Evolutionary conservation across 2,113 vertebrate species (phyloP).

Genomic region (Saccopteryx bilineata): DNA sequence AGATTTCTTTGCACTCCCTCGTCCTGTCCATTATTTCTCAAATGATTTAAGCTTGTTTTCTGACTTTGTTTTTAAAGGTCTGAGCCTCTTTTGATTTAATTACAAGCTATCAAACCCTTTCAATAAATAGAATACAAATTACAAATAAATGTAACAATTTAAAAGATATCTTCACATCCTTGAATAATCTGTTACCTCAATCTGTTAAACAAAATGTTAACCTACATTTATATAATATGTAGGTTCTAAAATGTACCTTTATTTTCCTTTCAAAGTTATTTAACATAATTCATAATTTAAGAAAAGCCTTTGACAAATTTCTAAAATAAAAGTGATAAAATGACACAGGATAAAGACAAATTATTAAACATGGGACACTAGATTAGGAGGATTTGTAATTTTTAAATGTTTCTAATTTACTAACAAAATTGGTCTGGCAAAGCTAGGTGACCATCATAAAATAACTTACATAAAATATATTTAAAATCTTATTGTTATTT

Average conservation of each 20-base stretch:
- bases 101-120: not conserved
- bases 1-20: conserved; percentile 37
- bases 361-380: not conserved
- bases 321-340: conserved; percentile 57
- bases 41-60: not conserved
- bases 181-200: not conserved
- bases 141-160: conserved; percentile 27
- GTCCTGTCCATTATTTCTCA: conserved; percentile 65
- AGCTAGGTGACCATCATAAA: conserved; percentile 12
- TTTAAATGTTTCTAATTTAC: conserved; percentile 41
- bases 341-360: conserved; percentile 51
- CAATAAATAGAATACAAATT: conserved; percentile 24
- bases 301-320: conserved; percentile 28
- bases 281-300: conserved; percentile 36
- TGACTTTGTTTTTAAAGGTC: conserved; percentile 47
- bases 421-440: conserved; percentile 56
- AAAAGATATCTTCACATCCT: conserved; percentile 31
- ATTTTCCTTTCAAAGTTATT: conserved; percentile 63
- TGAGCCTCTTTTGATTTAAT: conserved; percentile 26
- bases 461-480: conserved; percentile 37
- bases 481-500: not conserved
- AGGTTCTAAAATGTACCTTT: conserved; percentile 47
- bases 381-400: conserved; percentile 34
- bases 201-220: conserved; percentile 38
- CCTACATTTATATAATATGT: conserved; percentile 16